phyloP scores from a whole-genome alignment of 2,113 vertebrate genomes.

The Equus quagga region DNA sequence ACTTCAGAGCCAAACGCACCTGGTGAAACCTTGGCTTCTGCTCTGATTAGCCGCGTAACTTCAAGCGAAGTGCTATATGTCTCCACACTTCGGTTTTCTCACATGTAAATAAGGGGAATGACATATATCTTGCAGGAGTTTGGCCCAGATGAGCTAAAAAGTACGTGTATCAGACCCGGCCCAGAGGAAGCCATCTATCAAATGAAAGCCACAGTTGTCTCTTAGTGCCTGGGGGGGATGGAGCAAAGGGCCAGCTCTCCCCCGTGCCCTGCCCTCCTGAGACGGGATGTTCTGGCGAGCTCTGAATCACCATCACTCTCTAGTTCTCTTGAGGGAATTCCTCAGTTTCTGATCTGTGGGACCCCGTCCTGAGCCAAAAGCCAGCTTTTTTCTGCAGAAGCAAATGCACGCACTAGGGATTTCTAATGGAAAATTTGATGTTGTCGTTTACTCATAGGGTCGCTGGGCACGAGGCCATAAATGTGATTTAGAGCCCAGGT shows the following conservation, averaged over 20 bases:
- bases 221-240: too few species aligned
- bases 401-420: conserved; percentile 67
- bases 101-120: neutral
- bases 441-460: conserved; percentile 59
- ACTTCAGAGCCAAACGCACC: neutral
- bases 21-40: neutral
- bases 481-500: conserved; percentile 70
- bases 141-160: neutral
- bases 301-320: neutral
- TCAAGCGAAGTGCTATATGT: neutral
- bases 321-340: conserved; percentile 70
- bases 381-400: conserved; percentile 78
- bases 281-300: neutral
- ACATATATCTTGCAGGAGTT: neutral
- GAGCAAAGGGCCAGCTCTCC: neutral
- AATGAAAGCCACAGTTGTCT: neutral
- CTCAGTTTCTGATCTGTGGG: conserved; percentile 63
- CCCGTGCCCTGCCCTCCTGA: neutral
- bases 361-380: conserved; percentile 56
- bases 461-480: conserved; percentile 58
- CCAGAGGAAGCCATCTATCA: neutral
- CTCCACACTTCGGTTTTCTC: neutral
- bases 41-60: neutral
- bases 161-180: neutral
- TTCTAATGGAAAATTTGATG: conserved; percentile 64